Conservation (phyloP, 1,140 invertebrate species). For the Panulirus ornatus region DNA sequence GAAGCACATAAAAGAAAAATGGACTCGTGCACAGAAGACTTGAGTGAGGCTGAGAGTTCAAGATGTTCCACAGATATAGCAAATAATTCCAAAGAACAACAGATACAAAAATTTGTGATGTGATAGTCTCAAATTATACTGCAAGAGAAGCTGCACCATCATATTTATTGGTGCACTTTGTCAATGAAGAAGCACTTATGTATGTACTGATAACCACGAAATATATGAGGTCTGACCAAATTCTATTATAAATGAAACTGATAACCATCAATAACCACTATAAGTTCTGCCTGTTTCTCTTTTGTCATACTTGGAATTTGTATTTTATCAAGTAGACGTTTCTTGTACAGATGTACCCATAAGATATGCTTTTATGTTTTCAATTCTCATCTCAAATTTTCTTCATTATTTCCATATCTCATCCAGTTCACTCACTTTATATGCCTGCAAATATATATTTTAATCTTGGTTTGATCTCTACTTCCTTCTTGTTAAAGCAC, state of each 20-base stretch:
- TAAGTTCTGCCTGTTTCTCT: background rate
- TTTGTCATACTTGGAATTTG: too few relatives aligned
- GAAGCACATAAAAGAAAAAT: background rate
- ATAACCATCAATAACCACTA: background rate
- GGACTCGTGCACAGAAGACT: background rate
- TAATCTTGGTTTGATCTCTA: too few relatives aligned
- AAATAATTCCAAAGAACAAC: background rate
- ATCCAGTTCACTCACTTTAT: too few relatives aligned
- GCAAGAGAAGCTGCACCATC: slow-evolving; percentile 55
- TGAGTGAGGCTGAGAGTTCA: background rate
- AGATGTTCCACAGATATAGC: background rate
- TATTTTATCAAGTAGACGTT: too few relatives aligned
- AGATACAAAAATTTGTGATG: background rate
- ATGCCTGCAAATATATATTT: too few relatives aligned
- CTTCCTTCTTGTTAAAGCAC: too few relatives aligned
- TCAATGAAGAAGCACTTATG: slow-evolving; percentile 51
- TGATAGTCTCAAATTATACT: background rate
- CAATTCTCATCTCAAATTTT: too few relatives aligned
- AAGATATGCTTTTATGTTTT: too few relatives aligned
- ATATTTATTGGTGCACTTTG: slow-evolving; percentile 68
- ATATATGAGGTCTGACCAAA: slow-evolving; percentile 36
- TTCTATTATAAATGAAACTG: background rate
- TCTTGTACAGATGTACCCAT: too few relatives aligned
- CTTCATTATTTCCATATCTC: too few relatives aligned
- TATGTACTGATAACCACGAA: slow-evolving; percentile 45